These are phyloP conservation scores for Adela reaumurella DNA, from an alignment of 2,888 invertebrate genomes.

Conservation along the genomic window DNA sequence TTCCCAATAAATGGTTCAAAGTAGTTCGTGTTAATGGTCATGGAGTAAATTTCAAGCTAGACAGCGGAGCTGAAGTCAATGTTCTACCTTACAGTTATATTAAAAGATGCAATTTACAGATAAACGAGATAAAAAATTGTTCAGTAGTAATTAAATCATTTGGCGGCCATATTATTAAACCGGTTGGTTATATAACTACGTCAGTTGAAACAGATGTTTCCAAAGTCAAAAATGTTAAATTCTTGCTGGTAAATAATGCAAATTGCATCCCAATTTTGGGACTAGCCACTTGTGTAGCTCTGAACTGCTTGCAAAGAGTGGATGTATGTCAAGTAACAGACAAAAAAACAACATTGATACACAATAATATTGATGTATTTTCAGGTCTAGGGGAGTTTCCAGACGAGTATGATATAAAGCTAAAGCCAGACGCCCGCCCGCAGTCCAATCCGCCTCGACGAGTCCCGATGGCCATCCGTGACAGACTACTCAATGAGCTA, in stretches of 20 bases:
- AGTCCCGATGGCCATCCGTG: not conserved
- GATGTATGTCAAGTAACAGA: not conserved
- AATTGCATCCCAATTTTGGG: conserved; percentile 1
- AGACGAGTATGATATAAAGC: not conserved
- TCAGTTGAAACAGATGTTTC: not conserved
- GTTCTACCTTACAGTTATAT: not conserved
- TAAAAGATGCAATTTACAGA: not conserved
- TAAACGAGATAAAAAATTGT: not conserved
- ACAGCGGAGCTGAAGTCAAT: conserved; percentile 3
- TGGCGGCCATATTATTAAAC: not conserved
- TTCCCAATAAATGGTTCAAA: conserved; percentile 2
- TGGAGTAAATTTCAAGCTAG: not conserved
- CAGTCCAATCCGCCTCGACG: not conserved
- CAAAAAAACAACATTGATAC: not conserved
- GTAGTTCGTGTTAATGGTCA: not conserved
- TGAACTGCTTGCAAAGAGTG: not conserved
- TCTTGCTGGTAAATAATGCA: not conserved
- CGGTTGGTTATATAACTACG: not conserved
- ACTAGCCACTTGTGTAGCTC: not conserved
- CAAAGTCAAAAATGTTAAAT: not conserved
- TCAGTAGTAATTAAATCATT: not conserved
- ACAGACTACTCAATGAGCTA: not conserved
- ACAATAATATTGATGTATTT: conserved; percentile 1
- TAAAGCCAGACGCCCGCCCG: not conserved
- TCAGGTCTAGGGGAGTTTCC: conserved; percentile 1